Evolutionary conservation across 2,888 invertebrate species (phyloP).

Genomic region (Thera obeliscata): DNA sequence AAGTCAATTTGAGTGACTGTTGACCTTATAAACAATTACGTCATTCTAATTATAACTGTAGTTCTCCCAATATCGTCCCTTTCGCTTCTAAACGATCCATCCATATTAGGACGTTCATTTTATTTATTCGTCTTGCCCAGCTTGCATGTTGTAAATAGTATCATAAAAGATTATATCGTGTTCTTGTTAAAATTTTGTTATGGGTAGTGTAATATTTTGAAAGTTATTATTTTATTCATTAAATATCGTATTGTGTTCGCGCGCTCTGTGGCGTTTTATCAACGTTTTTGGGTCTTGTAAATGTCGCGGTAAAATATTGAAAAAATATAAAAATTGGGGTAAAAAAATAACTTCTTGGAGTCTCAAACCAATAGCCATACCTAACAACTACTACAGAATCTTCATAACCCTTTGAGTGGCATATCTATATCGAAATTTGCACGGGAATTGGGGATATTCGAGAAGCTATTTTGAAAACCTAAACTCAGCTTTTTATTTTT

Average conservation of each 20-base stretch:
- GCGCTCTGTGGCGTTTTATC: constrained; percentile 56
- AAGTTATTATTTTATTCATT: constrained; percentile 50
- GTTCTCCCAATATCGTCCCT: constrained; percentile 68
- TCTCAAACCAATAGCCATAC: no score
- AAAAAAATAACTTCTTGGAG: constrained; percentile 58
- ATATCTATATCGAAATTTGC: no score
- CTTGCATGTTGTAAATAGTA: constrained; percentile 78
- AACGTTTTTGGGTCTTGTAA: constrained; percentile 57
- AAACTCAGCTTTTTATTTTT: background rate
- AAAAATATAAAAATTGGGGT: no score
- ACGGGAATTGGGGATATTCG: background rate
- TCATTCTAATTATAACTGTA: constrained; percentile 48
- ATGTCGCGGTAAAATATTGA: constrained; percentile 55
- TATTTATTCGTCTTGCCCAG: constrained; percentile 77
- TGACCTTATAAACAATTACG: constrained; percentile 59
- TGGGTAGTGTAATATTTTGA: constrained; percentile 72
- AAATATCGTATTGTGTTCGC: constrained; percentile 49
- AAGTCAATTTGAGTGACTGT: constrained; percentile 66
- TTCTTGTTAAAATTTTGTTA: constrained; percentile 78
- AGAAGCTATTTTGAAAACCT: background rate
- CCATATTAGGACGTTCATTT: constrained; percentile 77
- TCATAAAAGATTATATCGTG: constrained; percentile 69
- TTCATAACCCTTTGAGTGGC: no score
- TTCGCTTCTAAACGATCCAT: constrained; percentile 75
- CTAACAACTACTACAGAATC: no score